Percentiles rank a stretch among this genome's conserved stretches.
Conservation (phyloP, 2,797 vertebrate genomes). For the Lutjanus campechanus region DNA sequence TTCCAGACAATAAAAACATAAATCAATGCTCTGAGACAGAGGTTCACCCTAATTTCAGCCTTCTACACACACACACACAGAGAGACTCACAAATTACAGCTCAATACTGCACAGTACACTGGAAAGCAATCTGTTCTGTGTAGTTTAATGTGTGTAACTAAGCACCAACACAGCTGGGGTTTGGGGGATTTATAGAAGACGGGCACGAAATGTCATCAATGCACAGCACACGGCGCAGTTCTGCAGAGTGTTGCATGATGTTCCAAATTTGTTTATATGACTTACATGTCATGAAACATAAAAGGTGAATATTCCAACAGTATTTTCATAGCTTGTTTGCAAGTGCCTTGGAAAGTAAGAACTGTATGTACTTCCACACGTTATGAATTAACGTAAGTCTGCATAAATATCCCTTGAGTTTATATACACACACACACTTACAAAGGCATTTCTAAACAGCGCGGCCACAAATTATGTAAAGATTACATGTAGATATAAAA, state of each 20-base stretch:
- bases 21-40: slow-evolving; percentile 15
- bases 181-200: slow-evolving; percentile 10
- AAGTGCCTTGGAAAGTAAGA: slow-evolving; percentile 20
- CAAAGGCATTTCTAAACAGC: background rate
- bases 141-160: slow-evolving; percentile 22
- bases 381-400: slow-evolving; percentile 1
- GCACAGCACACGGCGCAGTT: slow-evolving; percentile 14
- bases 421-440: slow-evolving; percentile 12
- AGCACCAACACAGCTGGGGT: background rate
- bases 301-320: background rate
- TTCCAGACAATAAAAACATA: slow-evolving; percentile 16
- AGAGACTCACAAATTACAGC: background rate
- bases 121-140: slow-evolving; percentile 7
- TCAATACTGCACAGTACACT: background rate
- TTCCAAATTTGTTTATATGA: background rate
- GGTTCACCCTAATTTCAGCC: slow-evolving; percentile 22
- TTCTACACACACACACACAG: background rate
- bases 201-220: background rate
- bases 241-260: background rate
- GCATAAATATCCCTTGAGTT: slow-evolving; percentile 26
- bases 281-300: slow-evolving; percentile 6
- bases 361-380: slow-evolving; percentile 1
- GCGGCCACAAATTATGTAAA: slow-evolving; percentile 9
- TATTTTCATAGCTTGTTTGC: slow-evolving; percentile 12
- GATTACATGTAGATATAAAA: slow-evolving; percentile 27